Evolutionary conservation across 2,113 vertebrate species (phyloP), one percentile per base, ranked within the genome.

Genomic region (Dipodomys stephensi): DNA sequence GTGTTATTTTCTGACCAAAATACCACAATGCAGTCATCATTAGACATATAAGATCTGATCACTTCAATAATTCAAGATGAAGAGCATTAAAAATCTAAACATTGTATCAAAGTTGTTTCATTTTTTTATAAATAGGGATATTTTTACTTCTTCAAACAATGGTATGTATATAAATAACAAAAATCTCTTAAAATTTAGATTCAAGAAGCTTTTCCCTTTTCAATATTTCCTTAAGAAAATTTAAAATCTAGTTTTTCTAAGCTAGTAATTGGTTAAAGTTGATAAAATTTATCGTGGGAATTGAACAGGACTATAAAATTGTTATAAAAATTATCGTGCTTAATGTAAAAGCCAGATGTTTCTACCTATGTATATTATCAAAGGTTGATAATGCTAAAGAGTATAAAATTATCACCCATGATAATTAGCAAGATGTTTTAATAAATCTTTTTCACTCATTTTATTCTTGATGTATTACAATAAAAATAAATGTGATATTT

Each of bases 211-310:
- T 93, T 96, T 83, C 10, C 84, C 35, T 87, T 87, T 79, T 92
- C 73, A 90, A n/a, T n/a, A 72, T 90, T 92, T 95, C 39, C 62
- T 92, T 80, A 90, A 92, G 53, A 2, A 39, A 88, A 68, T 93
- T 87, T 35, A 18, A 76, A 88, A 84, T 78, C 15, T 0, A 88
- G 10, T 81, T 85, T 74, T 76, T 81, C 25, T 57, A 39, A 62
- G 60, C 27, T 91, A 83, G 32, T 71, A 83, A 88, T 93, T 80
- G 93, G 53, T 89, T 76, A 92, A 91, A 93, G 11, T n/a, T 90
- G 49, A 20, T 57, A 18, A 12, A 78, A 64, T 90, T 80, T 44
- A n/a, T 82, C 46, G 44, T 22, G 64, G 79, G 11, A 78, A 27
- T 84, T 79, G 60, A 94, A n/a, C 0, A 73, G 72, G 35, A 82